These are phyloP conservation scores for Neostethus bicornis DNA, from an alignment of 2,797 vertebrate genomes.

Conservation along the genomic window DNA sequence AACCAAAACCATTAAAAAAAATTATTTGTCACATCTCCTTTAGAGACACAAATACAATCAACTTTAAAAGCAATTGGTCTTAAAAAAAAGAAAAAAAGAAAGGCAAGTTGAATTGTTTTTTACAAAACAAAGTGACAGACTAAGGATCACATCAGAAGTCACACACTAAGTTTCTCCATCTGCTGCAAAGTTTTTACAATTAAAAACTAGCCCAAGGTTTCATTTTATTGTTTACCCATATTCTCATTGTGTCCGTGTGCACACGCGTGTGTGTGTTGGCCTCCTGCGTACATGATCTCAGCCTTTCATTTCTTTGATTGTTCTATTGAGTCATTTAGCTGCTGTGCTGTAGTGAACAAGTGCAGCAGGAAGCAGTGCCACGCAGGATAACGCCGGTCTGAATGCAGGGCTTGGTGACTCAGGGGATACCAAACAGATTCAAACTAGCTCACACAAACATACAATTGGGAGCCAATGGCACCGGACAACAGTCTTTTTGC, in stretches of 20 bases:
- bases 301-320: slow-evolving; percentile 59
- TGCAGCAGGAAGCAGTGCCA: slow-evolving; percentile 67
- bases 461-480: slow-evolving; percentile 48
- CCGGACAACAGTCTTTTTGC: slow-evolving; percentile 62
- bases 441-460: slow-evolving; percentile 32
- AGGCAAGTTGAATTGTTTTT: no score
- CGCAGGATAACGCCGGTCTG: slow-evolving; percentile 64
- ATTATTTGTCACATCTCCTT: no score
- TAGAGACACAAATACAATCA: no score
- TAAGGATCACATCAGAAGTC: no score
- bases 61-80: no score
- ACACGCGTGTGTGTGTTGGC: slow-evolving; percentile 8
- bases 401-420: slow-evolving; percentile 63
- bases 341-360: slow-evolving; percentile 41
- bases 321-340: slow-evolving; percentile 54
- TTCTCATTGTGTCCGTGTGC: slow-evolving; percentile 16
- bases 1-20: no score
- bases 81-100: no score
- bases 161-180: background rate
- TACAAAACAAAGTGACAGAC: no score
- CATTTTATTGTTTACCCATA: slow-evolving; percentile 34
- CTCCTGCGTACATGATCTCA: slow-evolving; percentile 22
- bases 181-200: slow-evolving; percentile 17
- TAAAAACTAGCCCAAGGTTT: slow-evolving; percentile 11
- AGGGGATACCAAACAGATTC: slow-evolving; percentile 45